Conservation (phyloP, 2,888 invertebrate species). For the Venustoraphidia nigricollis region DNA sequence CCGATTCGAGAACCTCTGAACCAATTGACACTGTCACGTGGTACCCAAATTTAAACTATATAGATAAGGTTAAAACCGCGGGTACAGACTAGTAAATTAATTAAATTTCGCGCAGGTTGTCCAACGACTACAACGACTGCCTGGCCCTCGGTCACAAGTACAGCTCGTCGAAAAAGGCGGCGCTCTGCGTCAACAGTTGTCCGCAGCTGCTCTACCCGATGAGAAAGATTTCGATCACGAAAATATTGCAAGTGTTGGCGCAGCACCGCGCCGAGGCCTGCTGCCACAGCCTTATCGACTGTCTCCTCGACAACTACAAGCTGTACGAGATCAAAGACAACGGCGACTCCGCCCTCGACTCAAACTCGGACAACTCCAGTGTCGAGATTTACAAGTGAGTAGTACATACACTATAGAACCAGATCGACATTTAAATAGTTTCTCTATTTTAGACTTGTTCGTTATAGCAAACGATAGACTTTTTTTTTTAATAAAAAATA, state of each 20-base stretch:
- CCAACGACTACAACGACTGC: slow-evolving; percentile 44
- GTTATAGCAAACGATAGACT: no score
- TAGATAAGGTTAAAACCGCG: no score
- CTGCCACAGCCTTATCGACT: slow-evolving; percentile 55
- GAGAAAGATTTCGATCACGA: slow-evolving; percentile 55
- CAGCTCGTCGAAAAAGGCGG: slow-evolving; percentile 24
- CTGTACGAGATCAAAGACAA: slow-evolving; percentile 36
- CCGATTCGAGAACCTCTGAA: no score
- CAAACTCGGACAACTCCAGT: slow-evolving; percentile 45
- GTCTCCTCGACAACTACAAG: slow-evolving; percentile 48
- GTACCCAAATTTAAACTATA: no score
- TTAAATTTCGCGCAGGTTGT: slow-evolving; percentile 33
- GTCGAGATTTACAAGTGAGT: slow-evolving; percentile 55
- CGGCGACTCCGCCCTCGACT: slow-evolving; percentile 23
- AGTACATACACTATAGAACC: no score
- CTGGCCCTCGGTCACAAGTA: slow-evolving; percentile 39
- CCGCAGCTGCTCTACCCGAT: slow-evolving; percentile 53
- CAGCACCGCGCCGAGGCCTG: slow-evolving; percentile 52
- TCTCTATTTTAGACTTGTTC: neutral
- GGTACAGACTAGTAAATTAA: no score
- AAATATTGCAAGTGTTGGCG: slow-evolving; percentile 57
- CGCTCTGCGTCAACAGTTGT: slow-evolving; percentile 61
- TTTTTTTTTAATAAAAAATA: no score
- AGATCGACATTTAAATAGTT: no score
- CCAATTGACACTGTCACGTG: no score